A percentile compares a stretch with the other conserved stretches of the same genome.
These are phyloP conservation scores for Lottia gigantea DNA, from an alignment of 2,888 invertebrate species.

Conservation along the genomic window DNA sequence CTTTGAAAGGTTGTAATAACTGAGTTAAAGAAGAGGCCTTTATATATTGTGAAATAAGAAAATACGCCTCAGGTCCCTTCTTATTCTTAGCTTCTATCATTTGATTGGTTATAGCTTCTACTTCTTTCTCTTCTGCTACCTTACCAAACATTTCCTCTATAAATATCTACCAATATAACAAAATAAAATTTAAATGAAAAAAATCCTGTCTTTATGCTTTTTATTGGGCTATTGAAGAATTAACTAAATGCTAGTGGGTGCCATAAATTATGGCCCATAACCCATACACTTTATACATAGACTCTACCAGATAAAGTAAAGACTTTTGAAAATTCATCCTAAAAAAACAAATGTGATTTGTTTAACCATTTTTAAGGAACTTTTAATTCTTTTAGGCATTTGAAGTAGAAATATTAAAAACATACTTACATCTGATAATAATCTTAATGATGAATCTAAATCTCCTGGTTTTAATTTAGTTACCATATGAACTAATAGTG, in stretches of 20 bases:
- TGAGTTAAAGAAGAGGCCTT: slow-evolving; percentile 81
- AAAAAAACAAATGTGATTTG: too few relatives aligned
- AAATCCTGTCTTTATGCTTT: too few relatives aligned
- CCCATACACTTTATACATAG: too few relatives aligned
- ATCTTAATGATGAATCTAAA: slow-evolving; percentile 82
- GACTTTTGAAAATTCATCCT: too few relatives aligned
- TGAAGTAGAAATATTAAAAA: too few relatives aligned
- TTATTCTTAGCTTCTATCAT: slow-evolving; percentile 73
- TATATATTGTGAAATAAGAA: slow-evolving; percentile 83
- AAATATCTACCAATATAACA: slow-evolving; percentile 73
- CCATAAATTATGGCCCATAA: too few relatives aligned
- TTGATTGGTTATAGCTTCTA: slow-evolving; percentile 83
- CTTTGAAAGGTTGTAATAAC: slow-evolving; percentile 84
- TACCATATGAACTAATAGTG: slow-evolving; percentile 81
- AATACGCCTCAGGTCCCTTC: slow-evolving; percentile 87
- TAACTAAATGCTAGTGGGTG: too few relatives aligned
- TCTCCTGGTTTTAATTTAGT: slow-evolving; percentile 79
- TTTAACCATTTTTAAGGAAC: background rate
- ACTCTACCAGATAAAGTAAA: too few relatives aligned
- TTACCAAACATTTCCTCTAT: slow-evolving; percentile 89
- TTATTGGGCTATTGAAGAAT: too few relatives aligned
- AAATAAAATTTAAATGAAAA: too few relatives aligned
- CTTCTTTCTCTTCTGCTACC: slow-evolving; percentile 90
- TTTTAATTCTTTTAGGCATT: too few relatives aligned
- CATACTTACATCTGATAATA: slow-evolving; percentile 78